phyloP scores from a whole-genome alignment of 2,113 vertebrate species.

The Corythornis cristatus region DNA sequence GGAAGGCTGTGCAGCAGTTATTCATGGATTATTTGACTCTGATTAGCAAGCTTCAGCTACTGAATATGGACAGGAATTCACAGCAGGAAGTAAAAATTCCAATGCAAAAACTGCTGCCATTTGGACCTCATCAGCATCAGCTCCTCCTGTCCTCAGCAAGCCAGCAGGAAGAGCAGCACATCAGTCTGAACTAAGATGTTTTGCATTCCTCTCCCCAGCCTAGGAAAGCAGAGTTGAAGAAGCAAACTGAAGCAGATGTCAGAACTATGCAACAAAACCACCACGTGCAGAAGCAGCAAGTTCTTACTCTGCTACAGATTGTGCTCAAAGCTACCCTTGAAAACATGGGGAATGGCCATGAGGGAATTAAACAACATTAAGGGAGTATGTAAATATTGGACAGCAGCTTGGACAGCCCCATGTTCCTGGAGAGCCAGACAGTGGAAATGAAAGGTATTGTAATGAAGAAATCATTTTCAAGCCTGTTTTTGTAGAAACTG shows the following conservation, averaged over 20 bases:
- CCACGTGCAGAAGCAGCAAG: neutral
- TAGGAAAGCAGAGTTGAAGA: neutral
- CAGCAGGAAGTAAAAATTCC: neutral
- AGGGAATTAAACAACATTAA: neutral
- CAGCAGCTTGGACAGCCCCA: neutral
- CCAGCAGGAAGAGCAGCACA: neutral
- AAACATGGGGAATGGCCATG: neutral
- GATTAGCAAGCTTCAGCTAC: neutral
- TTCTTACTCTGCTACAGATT: neutral
- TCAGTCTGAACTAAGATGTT: neutral
- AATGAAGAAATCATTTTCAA: neutral
- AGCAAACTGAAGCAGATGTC: conserved; percentile 12
- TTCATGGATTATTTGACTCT: neutral
- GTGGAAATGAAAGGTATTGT: neutral
- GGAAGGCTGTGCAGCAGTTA: neutral
- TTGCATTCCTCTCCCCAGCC: neutral
- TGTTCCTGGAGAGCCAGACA: neutral
- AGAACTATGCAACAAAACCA: neutral
- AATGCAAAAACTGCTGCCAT: neutral
- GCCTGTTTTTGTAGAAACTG: neutral
- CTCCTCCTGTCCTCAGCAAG: neutral
- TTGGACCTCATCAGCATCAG: neutral
- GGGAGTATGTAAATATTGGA: neutral
- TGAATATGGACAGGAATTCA: neutral
- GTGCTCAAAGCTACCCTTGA: neutral